These are phyloP conservation scores for Drosophila pseudoobscura DNA, from an alignment of 1,140 invertebrate genomes.

Conservation along the genomic window DNA sequence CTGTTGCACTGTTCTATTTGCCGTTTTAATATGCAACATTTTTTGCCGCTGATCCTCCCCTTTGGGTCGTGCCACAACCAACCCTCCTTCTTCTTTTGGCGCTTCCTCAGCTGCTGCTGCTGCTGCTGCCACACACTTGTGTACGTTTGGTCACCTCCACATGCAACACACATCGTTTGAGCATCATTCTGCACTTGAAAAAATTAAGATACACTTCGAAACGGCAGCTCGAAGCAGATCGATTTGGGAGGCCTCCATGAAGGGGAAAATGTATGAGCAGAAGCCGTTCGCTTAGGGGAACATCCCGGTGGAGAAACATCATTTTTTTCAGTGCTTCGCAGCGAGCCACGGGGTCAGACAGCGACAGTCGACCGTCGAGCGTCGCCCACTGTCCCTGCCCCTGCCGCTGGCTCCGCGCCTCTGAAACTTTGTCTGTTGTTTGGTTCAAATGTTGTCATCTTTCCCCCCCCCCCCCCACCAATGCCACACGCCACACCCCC, in stretches of 20 bases:
- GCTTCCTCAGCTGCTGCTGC: background rate
- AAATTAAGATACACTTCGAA: background rate
- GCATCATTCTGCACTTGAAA: constrained; percentile 2
- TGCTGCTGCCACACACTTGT: constrained; percentile 22
- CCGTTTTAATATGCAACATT: constrained; percentile 77
- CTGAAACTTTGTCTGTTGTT: constrained; percentile 70
- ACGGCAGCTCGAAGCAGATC: too few species aligned
- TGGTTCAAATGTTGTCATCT: constrained; percentile 74
- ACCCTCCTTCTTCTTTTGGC: too few species aligned
- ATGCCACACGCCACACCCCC: background rate
- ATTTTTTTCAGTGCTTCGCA: too few species aligned
- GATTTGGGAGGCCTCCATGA: too few species aligned
- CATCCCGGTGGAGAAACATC: too few species aligned
- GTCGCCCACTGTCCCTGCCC: background rate
- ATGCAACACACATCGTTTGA: constrained; percentile 2
- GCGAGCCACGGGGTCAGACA: too few species aligned
- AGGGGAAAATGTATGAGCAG: background rate
- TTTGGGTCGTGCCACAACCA: constrained; percentile 4
- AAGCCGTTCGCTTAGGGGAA: background rate
- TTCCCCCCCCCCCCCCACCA: constrained; percentile 20
- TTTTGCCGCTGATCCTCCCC: constrained; percentile 55
- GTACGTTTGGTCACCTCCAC: constrained; percentile 71
- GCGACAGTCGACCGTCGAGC: too few species aligned
- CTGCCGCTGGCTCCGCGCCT: constrained; percentile 19
- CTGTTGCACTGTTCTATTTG: constrained; percentile 75